These are phyloP conservation scores for Budorcas taxicolor DNA, from an alignment of 2,113 vertebrate genomes.

Conservation along the genomic window DNA sequence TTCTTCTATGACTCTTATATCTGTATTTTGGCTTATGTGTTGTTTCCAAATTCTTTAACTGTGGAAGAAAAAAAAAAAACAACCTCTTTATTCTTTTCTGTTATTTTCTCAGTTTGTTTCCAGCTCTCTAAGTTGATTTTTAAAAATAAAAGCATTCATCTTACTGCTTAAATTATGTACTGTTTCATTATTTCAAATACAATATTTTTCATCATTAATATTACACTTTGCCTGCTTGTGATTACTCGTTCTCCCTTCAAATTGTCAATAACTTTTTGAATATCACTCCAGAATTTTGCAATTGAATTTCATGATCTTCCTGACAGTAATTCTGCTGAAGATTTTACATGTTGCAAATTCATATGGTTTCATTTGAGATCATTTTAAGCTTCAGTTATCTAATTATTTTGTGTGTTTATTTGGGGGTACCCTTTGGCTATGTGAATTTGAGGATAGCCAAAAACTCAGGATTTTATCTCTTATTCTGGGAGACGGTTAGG, in stretches of 20 bases:
- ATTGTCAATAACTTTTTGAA: neutral
- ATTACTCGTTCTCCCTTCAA: neutral
- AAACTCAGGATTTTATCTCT: neutral
- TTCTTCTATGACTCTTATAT: neutral
- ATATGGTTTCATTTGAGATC: neutral
- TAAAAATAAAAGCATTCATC: neutral
- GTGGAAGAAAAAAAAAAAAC: neutral
- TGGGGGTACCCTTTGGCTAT: no score
- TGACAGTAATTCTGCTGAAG: neutral
- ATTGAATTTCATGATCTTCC: neutral
- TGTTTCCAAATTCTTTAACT: neutral
- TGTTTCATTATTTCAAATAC: neutral
- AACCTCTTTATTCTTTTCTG: neutral
- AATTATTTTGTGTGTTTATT: neutral
- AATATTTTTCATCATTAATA: neutral
- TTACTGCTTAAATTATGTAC: neutral
- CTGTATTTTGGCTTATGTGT: neutral
- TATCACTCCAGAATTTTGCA: neutral
- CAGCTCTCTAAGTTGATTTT: neutral
- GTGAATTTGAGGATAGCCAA: neutral
- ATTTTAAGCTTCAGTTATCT: neutral
- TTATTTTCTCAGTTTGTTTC: neutral
- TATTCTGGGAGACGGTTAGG: neutral
- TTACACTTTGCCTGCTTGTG: neutral
- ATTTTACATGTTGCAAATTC: neutral